Evolutionary conservation across 2,888 invertebrate genomes (phyloP).

Genomic region (Noctua janthina): DNA sequence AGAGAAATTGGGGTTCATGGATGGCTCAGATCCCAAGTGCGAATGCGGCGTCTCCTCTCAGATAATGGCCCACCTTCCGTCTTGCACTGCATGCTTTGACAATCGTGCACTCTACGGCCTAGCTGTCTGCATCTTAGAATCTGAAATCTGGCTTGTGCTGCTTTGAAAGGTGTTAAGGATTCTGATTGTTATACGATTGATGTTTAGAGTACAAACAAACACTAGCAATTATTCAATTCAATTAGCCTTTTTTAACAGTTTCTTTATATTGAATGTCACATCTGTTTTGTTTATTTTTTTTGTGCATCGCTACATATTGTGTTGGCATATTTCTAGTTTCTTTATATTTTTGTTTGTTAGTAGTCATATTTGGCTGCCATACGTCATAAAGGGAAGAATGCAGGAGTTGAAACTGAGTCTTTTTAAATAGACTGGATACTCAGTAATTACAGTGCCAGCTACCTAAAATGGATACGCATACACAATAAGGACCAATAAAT

Average conservation of each 20-base stretch:
- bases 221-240: background rate
- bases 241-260: background rate
- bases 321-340: background rate
- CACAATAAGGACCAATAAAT: background rate
- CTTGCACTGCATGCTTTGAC: background rate
- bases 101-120: background rate
- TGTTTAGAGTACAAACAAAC: background rate
- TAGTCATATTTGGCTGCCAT: background rate
- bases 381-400: background rate
- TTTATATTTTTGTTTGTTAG: background rate
- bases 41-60: background rate
- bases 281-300: too few species aligned
- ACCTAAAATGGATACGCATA: background rate
- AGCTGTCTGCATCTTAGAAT: background rate
- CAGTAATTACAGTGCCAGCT: background rate
- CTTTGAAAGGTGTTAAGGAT: background rate
- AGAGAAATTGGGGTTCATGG: background rate
- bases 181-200: background rate
- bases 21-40: background rate
- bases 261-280: too few species aligned
- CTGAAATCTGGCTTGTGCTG: background rate
- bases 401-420: background rate
- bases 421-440: too few species aligned
- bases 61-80: background rate
- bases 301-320: background rate